phyloP scores from a whole-genome alignment of 64 coral and sea anemone species.

The Exaiptasia diaphana region DNA sequence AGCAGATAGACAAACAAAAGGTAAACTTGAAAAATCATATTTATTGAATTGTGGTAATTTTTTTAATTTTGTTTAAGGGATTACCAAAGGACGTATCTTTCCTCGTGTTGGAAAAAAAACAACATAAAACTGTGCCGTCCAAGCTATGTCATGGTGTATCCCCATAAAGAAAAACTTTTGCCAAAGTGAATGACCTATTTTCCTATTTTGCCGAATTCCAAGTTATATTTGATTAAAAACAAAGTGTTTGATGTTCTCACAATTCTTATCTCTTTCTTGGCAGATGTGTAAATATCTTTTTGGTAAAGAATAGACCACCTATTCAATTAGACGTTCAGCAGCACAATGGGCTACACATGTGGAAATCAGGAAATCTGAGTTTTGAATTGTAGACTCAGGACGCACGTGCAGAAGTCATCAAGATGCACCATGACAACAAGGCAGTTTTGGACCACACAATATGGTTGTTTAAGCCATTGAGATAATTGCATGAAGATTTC shows the following conservation, averaged over 20 bases:
- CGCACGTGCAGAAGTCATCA: slow-evolving; percentile 48
- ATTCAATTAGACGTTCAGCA: slow-evolving; percentile 32
- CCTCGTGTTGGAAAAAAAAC: slow-evolving; percentile 24
- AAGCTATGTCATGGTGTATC: slow-evolving; percentile 37
- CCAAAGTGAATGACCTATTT: background rate
- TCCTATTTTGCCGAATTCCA: background rate
- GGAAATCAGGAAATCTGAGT: slow-evolving; percentile 71
- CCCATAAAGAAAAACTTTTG: slow-evolving; percentile 30
- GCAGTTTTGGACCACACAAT: slow-evolving; percentile 12
- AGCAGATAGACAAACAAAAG: slow-evolving; percentile 64
- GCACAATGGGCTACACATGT: slow-evolving; percentile 22
- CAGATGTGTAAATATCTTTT: slow-evolving; percentile 35
- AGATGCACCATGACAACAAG: slow-evolving; percentile 36
- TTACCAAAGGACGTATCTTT: slow-evolving; percentile 10
- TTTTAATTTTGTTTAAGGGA: too few relatives aligned
- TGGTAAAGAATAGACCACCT: slow-evolving; percentile 39
- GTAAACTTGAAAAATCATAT: too few relatives aligned
- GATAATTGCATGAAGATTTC: too few relatives aligned
- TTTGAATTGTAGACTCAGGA: slow-evolving; percentile 63
- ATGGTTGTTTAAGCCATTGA: slow-evolving; percentile 50
- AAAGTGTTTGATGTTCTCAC: background rate
- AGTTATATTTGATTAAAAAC: background rate
- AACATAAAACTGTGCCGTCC: background rate
- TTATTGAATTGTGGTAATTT: too few relatives aligned
- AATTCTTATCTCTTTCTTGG: too few relatives aligned